Conservation (phyloP, 2,888 invertebrate species). For the Maniola hyperantus region DNA sequence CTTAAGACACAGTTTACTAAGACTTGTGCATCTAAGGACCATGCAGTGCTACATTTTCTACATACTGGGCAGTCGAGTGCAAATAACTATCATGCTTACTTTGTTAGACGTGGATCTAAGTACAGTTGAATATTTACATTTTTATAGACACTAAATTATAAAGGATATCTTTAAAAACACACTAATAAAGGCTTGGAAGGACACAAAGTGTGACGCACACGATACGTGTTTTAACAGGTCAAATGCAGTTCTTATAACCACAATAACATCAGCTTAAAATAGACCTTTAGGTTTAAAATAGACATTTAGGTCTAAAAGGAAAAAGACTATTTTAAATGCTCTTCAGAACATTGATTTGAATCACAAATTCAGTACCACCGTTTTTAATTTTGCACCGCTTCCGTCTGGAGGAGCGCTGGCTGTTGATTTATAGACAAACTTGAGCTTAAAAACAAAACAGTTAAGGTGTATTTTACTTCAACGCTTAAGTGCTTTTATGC, state of each 20-base stretch:
- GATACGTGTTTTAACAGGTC: neutral
- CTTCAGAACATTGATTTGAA: no score
- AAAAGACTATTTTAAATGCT: no score
- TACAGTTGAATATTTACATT: slow-evolving; percentile 22
- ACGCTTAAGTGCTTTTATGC: no score
- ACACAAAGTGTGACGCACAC: neutral
- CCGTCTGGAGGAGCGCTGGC: no score
- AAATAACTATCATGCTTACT: slow-evolving; percentile 44
- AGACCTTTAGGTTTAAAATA: no score
- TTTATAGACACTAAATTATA: neutral
- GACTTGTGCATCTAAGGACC: slow-evolving; percentile 37
- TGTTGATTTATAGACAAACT: no score
- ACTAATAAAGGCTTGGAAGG: neutral
- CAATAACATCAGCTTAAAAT: no score
- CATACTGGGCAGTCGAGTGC: slow-evolving; percentile 53
- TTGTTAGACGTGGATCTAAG: slow-evolving; percentile 26
- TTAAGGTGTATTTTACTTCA: no score
- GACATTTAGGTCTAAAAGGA: no score
- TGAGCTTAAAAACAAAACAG: no score
- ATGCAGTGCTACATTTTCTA: slow-evolving; percentile 68
- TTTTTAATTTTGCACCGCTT: no score
- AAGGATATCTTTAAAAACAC: neutral
- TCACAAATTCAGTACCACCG: no score
- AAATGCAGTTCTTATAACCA: neutral
- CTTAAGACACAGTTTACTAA: neutral